A percentile compares a stretch with the other conserved stretches of the same genome.
Conservation (phyloP, 2,888 invertebrate species). For the Pimpla rufipes region DNA sequence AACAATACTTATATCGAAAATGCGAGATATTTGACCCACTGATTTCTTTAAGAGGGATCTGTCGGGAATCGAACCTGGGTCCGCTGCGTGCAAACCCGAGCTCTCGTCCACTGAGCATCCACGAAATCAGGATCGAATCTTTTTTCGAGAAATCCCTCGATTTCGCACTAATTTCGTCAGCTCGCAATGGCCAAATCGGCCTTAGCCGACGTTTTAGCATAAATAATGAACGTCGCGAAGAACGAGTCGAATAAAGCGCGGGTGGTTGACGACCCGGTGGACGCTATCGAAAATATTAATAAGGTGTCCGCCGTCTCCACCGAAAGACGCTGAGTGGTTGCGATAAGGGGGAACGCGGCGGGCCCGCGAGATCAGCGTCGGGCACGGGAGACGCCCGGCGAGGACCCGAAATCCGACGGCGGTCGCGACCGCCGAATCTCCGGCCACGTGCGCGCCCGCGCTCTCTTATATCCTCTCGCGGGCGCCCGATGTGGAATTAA, state of each 20-base stretch:
- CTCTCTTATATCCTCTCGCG: constrained; percentile 63
- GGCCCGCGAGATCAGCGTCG: constrained; percentile 12
- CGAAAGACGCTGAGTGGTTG: constrained; percentile 65
- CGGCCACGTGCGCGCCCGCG: constrained; percentile 7
- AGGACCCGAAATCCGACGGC: constrained; percentile 23
- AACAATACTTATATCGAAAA: too few relatives aligned
- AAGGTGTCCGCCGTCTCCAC: constrained; percentile 52
- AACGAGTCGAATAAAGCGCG: not conserved
- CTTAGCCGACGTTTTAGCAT: not conserved
- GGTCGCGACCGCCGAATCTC: constrained; percentile 13
- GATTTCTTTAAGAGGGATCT: too few relatives aligned
- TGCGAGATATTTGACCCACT: too few relatives aligned
- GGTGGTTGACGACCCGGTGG: constrained; percentile 19
- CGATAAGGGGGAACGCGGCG: constrained; percentile 67
- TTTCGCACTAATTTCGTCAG: too few relatives aligned
- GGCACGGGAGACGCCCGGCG: constrained; percentile 8
- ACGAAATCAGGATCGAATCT: too few relatives aligned
- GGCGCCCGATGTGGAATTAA: constrained; percentile 80
- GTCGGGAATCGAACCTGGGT: too few relatives aligned
- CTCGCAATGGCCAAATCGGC: not conserved
- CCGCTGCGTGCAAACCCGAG: too few relatives aligned
- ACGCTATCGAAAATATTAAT: constrained; percentile 66
- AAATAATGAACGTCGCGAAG: not conserved
- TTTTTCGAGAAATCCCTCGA: too few relatives aligned
- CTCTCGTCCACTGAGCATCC: too few relatives aligned